phyloP scores from a whole-genome alignment of 2,888 invertebrate genomes.

The Phoenoteleia sp. region DNA sequence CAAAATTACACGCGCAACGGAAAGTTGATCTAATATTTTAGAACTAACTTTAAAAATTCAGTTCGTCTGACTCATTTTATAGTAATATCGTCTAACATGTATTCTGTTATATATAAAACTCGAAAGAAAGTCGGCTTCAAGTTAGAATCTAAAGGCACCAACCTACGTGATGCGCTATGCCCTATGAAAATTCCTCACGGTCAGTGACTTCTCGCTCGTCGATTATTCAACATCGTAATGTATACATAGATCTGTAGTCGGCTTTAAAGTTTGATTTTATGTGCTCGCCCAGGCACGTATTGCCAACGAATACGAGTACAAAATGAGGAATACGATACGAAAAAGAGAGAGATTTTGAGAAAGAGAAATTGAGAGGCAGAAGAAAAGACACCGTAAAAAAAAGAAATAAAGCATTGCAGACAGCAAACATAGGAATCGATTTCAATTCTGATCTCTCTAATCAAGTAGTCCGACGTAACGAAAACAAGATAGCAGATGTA shows the following conservation, averaged over 20 bases:
- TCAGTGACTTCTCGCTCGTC: slow-evolving; percentile 76
- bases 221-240: slow-evolving; percentile 79
- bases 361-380: slow-evolving; percentile 66
- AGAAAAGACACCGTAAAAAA: slow-evolving; percentile 62
- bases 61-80: slow-evolving; percentile 56
- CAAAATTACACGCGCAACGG: slow-evolving; percentile 31
- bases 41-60: slow-evolving; percentile 66
- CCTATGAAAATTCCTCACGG: slow-evolving; percentile 75
- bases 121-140: slow-evolving; percentile 57
- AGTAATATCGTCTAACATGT: slow-evolving; percentile 59
- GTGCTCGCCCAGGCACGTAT: slow-evolving; percentile 76
- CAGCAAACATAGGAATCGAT: slow-evolving; percentile 78
- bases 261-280: slow-evolving; percentile 80
- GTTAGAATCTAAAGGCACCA: slow-evolving; percentile 61
- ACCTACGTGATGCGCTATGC: slow-evolving; percentile 70
- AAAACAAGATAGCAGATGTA: slow-evolving; percentile 66
- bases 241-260: slow-evolving; percentile 75
- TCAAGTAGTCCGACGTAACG: slow-evolving; percentile 82
- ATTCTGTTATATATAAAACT: slow-evolving; percentile 60
- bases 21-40: slow-evolving; percentile 59
- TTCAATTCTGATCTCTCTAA: slow-evolving; percentile 86
- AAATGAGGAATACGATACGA: slow-evolving; percentile 68
- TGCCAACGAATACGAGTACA: slow-evolving; percentile 70
- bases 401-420: slow-evolving; percentile 69
- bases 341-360: slow-evolving; percentile 68